Evolutionary conservation across 2,113 vertebrate species (phyloP).

Genomic region (Chaenocephalus aceratus): DNA sequence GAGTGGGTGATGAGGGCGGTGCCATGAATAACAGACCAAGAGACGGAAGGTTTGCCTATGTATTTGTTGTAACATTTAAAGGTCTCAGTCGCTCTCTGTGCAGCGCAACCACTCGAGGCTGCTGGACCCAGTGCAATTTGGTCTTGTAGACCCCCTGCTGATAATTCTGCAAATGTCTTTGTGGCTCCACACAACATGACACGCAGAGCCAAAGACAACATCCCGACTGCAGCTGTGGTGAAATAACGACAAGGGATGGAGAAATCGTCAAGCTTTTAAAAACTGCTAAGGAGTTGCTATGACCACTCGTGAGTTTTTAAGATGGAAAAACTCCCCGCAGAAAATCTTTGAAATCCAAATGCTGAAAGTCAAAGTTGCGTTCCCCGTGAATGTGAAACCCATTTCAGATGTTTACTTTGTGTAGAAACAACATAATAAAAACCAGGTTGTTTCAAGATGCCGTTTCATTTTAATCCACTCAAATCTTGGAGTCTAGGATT

Average conservation of each 20-base stretch:
- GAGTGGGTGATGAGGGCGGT: slow-evolving; percentile 16
- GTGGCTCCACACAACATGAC: slow-evolving; percentile 68
- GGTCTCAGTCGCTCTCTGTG: slow-evolving; percentile 13
- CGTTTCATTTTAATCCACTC: slow-evolving; percentile 57
- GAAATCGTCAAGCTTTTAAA: slow-evolving; percentile 32
- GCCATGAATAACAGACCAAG: neutral
- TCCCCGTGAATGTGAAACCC: slow-evolving; percentile 35
- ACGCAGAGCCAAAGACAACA: slow-evolving; percentile 63
- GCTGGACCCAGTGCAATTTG: slow-evolving; percentile 2
- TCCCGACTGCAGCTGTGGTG: slow-evolving; percentile 51
- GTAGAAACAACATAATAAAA: slow-evolving; percentile 44
- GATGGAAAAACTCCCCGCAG: slow-evolving; percentile 19
- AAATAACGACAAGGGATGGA: slow-evolving; percentile 49
- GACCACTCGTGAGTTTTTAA: slow-evolving; percentile 12
- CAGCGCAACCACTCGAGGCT: neutral
- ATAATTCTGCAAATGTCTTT: slow-evolving; percentile 64
- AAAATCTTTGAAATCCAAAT: slow-evolving; percentile 11
- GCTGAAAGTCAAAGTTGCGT: slow-evolving; percentile 24
- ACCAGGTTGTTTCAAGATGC: slow-evolving; percentile 42
- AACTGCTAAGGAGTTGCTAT: neutral
- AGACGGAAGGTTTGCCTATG: neutral
- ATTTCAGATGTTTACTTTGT: slow-evolving; percentile 63
- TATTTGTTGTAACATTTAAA: slow-evolving; percentile 16
- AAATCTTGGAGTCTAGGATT: slow-evolving; percentile 46
- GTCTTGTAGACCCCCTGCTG: slow-evolving; percentile 43